phyloP scores from a whole-genome alignment of 2,888 invertebrate genomes.

The Caenorhabditis auriculariae region DNA sequence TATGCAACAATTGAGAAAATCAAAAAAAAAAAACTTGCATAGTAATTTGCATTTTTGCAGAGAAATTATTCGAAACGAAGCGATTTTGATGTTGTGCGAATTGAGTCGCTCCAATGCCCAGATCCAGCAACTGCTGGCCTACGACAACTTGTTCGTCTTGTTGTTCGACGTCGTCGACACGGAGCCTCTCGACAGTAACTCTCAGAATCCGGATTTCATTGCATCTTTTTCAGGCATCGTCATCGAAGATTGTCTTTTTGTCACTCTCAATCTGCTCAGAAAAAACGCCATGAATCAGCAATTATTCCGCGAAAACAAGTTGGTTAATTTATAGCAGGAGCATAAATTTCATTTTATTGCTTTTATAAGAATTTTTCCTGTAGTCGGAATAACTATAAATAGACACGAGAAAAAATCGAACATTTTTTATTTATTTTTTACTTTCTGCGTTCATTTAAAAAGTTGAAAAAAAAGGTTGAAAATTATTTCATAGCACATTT shows the following conservation, averaged over 20 bases:
- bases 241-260: conserved; percentile 91
- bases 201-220: background rate
- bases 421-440: background rate
- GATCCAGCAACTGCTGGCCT: conserved; percentile 93
- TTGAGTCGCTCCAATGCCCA: conserved; percentile 89
- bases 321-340: conserved; percentile 2
- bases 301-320: conserved; percentile 82
- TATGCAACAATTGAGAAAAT: conserved; percentile 3
- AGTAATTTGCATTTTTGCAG: conserved; percentile 2
- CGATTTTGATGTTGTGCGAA: conserved; percentile 83
- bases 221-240: conserved; percentile 73
- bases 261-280: conserved; percentile 87
- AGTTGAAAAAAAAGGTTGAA: too few relatives aligned
- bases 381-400: background rate
- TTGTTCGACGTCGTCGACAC: conserved; percentile 87
- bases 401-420: too few relatives aligned
- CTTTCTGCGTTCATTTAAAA: background rate
- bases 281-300: conserved; percentile 97
- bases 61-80: conserved; percentile 66
- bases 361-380: too few relatives aligned
- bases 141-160: conserved; percentile 95
- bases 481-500: too few relatives aligned
- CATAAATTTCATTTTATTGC: too few relatives aligned
- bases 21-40: conserved; percentile 1
- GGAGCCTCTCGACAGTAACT: conserved; percentile 81